Evolutionary conservation across 2,888 invertebrate genomes (phyloP), one percentile per base, ranked within the genome.

Genomic region (Sphecodes monilicornis): DNA sequence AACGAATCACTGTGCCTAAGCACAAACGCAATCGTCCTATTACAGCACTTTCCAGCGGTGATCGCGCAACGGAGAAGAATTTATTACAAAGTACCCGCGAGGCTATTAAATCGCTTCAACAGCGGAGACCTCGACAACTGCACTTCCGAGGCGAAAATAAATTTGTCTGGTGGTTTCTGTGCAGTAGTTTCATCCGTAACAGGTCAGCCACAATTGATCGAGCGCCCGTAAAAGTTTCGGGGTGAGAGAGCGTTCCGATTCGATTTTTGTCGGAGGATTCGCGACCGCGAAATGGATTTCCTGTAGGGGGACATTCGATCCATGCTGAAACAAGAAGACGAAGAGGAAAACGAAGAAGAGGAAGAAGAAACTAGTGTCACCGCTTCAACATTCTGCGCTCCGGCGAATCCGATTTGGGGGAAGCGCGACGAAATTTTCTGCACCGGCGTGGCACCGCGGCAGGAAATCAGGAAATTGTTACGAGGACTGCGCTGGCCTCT

Each of bases 381-480:
- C 29, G n/a, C 29, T 60, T 16, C 41, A 82, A 43, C 60, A 83
- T 83, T 72, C 57, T 26, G 41, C 72, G 84, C 32, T 69, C 69
- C 73, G 78, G 69, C 29, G 43, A 85, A 85, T 79, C 22, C 18
- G 79, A 85, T 85, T 85, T 79, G 43, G 36, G 39, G 41, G 39
- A 54, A 64, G 54, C 78, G 72, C 32, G 57, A 32, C 13, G 64
- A 78, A 70, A 84, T 70, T 79, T 85, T 64, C 69, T 18, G 36
- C 54, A 60, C 29, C 60, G 60, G 26, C 39, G 32, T 68, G 50
- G 43, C 71, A 32, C 70, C 32, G 66, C 64, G 60, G 57, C 50
- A 68, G 57, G 72, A 75, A 79, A 81, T 88, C 81, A 76, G 81
- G 84, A 88, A 90, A 89, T 88, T 86, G 82, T 86, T 83, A 66